Evolutionary conservation across 2,797 vertebrate species (phyloP).

Genomic region (Pangasius krempfi): DNA sequence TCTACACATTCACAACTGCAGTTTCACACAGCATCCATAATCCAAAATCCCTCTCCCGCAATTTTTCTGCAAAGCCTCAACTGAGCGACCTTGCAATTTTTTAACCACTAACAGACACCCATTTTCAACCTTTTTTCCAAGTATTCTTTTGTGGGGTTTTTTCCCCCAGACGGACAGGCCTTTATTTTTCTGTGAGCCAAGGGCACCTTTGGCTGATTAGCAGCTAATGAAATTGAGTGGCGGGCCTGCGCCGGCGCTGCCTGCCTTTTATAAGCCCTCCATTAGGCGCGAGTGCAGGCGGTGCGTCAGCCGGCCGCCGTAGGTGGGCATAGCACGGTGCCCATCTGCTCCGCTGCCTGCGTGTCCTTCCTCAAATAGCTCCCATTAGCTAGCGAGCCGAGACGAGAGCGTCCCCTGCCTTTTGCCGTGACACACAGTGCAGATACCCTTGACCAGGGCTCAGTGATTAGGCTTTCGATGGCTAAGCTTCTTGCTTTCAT

Average conservation of each 20-base stretch:
- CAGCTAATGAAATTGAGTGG: slow-evolving; percentile 64
- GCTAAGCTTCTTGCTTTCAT: not conserved
- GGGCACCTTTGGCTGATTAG: slow-evolving; percentile 65
- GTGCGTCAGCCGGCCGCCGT: slow-evolving; percentile 59
- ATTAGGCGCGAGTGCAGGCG: slow-evolving; percentile 59
- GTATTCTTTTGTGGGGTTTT: not conserved
- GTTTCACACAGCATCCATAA: not conserved
- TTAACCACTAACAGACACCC: slow-evolving; percentile 34
- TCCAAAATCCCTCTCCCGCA: not conserved
- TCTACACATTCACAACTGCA: not conserved
- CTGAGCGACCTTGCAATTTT: slow-evolving; percentile 21
- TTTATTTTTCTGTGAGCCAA: slow-evolving; percentile 64
- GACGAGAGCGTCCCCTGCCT: slow-evolving; percentile 42
- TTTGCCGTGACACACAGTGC: slow-evolving; percentile 6
- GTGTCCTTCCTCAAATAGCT: slow-evolving; percentile 71
- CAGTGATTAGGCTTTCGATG: not conserved
- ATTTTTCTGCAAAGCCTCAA: slow-evolving; percentile 26
- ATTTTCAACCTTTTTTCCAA: slow-evolving; percentile 28
- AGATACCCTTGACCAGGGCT: slow-evolving; percentile 18
- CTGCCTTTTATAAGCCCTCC: slow-evolving; percentile 67
- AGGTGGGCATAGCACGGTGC: slow-evolving; percentile 63
- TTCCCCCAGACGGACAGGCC: slow-evolving; percentile 48
- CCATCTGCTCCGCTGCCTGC: slow-evolving; percentile 66
- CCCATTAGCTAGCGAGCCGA: slow-evolving; percentile 68
- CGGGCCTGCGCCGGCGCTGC: slow-evolving; percentile 58